Conservation (phyloP, 2,888 invertebrate species). For the Prosapia bicincta region DNA sequence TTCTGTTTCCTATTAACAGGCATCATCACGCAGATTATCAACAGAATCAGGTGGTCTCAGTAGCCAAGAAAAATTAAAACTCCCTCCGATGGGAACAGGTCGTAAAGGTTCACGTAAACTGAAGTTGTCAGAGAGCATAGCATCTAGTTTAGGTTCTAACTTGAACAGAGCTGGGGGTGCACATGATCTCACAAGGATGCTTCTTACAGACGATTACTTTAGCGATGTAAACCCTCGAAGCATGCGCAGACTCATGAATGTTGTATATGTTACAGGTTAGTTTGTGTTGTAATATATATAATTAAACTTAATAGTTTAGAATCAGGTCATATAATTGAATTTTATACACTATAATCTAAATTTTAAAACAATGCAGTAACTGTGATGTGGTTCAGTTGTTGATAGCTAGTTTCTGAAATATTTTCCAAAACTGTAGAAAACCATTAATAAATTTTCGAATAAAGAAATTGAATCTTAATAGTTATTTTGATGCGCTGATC, state of each 20-base stretch:
- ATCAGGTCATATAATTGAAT: too few species aligned
- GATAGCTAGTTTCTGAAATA: too few species aligned
- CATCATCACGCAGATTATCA: conserved; percentile 68
- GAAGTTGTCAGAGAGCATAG: conserved; percentile 82
- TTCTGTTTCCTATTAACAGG: too few species aligned
- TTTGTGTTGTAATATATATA: too few species aligned
- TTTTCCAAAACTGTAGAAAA: too few species aligned
- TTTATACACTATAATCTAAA: too few species aligned
- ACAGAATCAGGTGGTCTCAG: conserved; percentile 77
- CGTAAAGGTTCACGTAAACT: conserved; percentile 64
- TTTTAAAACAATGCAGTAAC: too few species aligned
- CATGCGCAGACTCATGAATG: conserved; percentile 95
- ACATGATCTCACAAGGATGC: conserved; percentile 72
- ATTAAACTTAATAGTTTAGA: too few species aligned
- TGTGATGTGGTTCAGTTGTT: too few species aligned
- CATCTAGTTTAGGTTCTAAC: conserved; percentile 87
- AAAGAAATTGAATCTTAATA: too few species aligned
- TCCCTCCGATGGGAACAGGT: conserved; percentile 33
- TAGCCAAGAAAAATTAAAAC: conserved; percentile 73
- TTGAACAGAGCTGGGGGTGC: conserved; percentile 74
- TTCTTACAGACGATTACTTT: conserved; percentile 97
- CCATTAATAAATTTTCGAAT: too few species aligned
- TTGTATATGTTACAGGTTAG: conserved; percentile 89
- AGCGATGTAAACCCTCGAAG: conserved; percentile 97
- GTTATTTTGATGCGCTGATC: too few species aligned